A percentile compares a stretch with the other conserved stretches of the same genome.
These are phyloP conservation scores for Petromus typicus DNA, from an alignment of 2,113 vertebrate genomes.

Conservation along the genomic window DNA sequence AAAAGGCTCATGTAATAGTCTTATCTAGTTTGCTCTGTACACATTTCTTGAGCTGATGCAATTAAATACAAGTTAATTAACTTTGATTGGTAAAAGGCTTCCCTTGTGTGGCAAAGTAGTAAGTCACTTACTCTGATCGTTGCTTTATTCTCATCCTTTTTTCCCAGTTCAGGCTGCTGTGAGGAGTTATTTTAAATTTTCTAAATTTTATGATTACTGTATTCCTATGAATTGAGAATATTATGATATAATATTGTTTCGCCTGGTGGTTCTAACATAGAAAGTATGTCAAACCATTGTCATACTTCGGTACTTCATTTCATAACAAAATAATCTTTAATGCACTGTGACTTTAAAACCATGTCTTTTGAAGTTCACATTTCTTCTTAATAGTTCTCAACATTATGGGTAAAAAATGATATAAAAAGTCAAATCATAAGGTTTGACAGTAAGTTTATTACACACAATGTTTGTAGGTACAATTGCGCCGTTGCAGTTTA, in stretches of 20 bases:
- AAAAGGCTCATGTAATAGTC: constrained; percentile 61
- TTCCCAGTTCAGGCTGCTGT: neutral
- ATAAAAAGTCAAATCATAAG: neutral
- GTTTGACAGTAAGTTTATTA: neutral
- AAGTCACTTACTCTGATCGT: constrained; percentile 6
- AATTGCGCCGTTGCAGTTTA: neutral
- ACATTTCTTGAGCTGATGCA: constrained; percentile 49
- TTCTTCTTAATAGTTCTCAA: neutral
- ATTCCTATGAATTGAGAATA: neutral
- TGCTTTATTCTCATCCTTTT: constrained; percentile 50
- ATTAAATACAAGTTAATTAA: constrained; percentile 63
- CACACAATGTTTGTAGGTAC: neutral
- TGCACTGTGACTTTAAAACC: neutral
- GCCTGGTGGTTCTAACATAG: neutral
- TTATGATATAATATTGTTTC: neutral
- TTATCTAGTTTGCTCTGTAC: constrained; percentile 59
- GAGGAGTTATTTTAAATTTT: constrained; percentile 42
- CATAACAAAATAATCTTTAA: neutral
- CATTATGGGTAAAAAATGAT: neutral
- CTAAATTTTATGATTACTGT: constrained; percentile 2
- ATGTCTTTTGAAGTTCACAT: constrained; percentile 1
- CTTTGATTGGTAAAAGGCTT: constrained; percentile 45
- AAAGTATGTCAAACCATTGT: neutral
- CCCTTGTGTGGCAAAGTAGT: constrained; percentile 15
- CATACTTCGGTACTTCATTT: constrained; percentile 11